Evolutionary conservation across 2,113 vertebrate genomes (phyloP), one percentile per base, ranked within the genome.

Genomic region (Melanocharis versteri): DNA sequence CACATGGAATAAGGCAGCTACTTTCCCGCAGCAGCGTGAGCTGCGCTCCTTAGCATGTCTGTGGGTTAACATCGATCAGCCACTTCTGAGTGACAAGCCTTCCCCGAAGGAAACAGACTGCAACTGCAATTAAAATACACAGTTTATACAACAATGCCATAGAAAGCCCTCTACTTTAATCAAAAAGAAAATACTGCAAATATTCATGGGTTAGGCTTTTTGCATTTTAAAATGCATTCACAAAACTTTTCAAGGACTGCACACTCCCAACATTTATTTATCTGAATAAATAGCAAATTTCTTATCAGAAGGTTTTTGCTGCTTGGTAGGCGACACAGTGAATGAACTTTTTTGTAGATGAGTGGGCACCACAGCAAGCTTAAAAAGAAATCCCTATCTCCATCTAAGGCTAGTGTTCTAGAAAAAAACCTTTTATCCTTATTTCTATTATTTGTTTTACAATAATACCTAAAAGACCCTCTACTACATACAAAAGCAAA

Each of bases 361-460:
- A 90, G 23, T 42, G 57, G 48, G 33, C 44, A 81, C 15, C 50
- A 90, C n/a, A 88, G 21, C 30, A 86, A 42, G 47, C 68, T 48
- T 94, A 76, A 90, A 73, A 90, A 81, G 51, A 88, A 88, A 77
- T 31, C 20, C 16, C 28, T 39, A 19, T 37, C 40, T 68, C 64
- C 60, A 70, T 33, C 13, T 11, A 88, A 86, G 28, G 31, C 31
- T 54, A 56, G 13, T 4, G 22, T 58, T 81, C 21, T 44, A 83
- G 72, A 28, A 83, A 81, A 92, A 85, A 40, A 5, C 4, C 28
- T 45, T 68, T 85, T 56, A 39, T 31, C 54, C 28, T 62, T 90
- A 90, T 81, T 95, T 75, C 86, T 89, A 24, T 56, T 89, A 83
- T 75, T 93, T 91, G 60, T 93, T 90, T 93, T 80, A 84, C 76